Evolutionary conservation across 2,797 vertebrate species (phyloP).

Genomic region (Pelobates cultripes): DNA sequence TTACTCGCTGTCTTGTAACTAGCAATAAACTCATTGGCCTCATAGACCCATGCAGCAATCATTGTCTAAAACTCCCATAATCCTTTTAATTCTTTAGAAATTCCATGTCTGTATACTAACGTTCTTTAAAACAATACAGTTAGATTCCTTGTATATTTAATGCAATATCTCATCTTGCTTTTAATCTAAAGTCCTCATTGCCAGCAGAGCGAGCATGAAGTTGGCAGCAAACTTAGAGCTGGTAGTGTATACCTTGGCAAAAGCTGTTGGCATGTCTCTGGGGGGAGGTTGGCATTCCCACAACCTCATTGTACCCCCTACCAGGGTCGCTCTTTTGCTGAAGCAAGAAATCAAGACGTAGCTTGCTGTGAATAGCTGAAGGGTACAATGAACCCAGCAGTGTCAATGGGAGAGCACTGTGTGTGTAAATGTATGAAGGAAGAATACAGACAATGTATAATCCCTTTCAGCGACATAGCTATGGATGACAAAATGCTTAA

Average conservation of each 20-base stretch:
- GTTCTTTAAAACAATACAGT: not conserved
- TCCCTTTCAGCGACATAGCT: not conserved
- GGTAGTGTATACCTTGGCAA: not conserved
- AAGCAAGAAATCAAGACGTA: constrained; percentile 14
- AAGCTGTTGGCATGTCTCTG: constrained; percentile 1
- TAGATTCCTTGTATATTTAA: no score
- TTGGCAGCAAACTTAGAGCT: not conserved
- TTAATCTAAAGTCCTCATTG: not conserved
- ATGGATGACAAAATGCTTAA: not conserved
- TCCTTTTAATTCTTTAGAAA: no score
- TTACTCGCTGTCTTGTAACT: no score
- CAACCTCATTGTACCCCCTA: constrained; percentile 26
- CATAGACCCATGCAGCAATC: no score
- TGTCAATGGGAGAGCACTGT: constrained; percentile 12
- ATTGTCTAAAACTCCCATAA: no score
- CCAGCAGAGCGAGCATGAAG: not conserved
- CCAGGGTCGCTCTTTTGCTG: not conserved
- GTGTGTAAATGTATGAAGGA: not conserved
- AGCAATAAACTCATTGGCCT: no score
- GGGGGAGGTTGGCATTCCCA: constrained; percentile 31
- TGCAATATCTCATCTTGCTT: not conserved
- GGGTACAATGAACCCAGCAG: constrained; percentile 21
- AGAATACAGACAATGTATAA: not conserved
- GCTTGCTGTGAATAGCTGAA: constrained; percentile 18
- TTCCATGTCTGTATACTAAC: no score